A percentile compares a stretch with the other conserved stretches of the same genome.
These are phyloP conservation scores for Ardeotis arabs DNA, from an alignment of 2,113 vertebrate genomes.

Conservation along the genomic window DNA sequence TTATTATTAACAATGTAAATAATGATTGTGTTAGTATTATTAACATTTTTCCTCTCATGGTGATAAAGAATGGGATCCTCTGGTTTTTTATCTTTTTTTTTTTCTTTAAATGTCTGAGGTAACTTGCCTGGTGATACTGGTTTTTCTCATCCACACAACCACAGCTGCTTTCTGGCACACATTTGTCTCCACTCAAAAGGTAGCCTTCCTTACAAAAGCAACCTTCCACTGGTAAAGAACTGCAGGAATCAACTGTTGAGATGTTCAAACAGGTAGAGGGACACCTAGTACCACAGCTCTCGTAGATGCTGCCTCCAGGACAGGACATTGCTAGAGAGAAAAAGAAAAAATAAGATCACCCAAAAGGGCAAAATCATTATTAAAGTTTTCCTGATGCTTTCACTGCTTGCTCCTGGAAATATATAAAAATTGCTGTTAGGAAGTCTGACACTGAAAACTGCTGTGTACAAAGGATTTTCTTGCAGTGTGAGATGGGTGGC, in stretches of 20 bases:
- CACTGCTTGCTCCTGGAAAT: not conserved
- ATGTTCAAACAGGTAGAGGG: conserved; percentile 53
- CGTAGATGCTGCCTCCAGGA: conserved; percentile 63
- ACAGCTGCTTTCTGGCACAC: conserved; percentile 62
- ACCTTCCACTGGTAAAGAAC: conserved; percentile 61
- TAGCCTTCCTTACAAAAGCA: conserved; percentile 74
- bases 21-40: not conserved
- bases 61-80: not conserved
- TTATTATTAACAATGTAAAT: not conserved
- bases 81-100: not conserved
- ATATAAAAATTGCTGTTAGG: not conserved
- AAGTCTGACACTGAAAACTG: not conserved
- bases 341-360: not conserved
- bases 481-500: not conserved
- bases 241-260: conserved; percentile 21
- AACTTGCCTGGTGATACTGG: conserved; percentile 80
- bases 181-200: conserved; percentile 70
- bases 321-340: conserved; percentile 65
- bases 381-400: not conserved
- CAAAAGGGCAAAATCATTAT: not conserved
- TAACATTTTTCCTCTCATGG: not conserved
- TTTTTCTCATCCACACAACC: conserved; percentile 74
- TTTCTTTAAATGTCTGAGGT: not conserved
- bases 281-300: conserved; percentile 65
- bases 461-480: not conserved